These are phyloP conservation scores for Synanthedon myopaeformis DNA, from an alignment of 2,888 invertebrate species.

Conservation along the genomic window DNA sequence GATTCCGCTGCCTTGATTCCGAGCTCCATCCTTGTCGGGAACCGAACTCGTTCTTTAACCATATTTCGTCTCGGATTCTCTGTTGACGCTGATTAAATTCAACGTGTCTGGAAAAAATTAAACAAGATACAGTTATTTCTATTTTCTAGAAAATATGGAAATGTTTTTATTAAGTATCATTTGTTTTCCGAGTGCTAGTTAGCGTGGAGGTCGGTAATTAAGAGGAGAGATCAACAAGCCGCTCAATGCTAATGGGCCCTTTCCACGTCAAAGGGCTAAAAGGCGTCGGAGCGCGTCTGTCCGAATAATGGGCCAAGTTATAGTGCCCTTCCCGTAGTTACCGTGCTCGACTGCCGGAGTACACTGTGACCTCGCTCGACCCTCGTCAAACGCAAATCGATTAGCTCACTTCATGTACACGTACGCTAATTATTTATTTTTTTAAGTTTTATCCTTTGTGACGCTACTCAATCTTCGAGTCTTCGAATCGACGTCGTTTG, in stretches of 20 bases:
- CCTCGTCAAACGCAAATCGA: conserved; percentile 63
- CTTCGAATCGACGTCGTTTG: conserved; percentile 29
- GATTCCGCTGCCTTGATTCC: conserved; percentile 55
- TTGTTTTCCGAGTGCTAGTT: conserved; percentile 20
- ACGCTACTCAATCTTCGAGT: conserved; percentile 21
- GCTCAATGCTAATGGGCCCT: conserved; percentile 63
- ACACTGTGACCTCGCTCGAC: conserved; percentile 50
- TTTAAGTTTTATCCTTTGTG: conserved; percentile 31
- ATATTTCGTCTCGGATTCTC: conserved; percentile 34
- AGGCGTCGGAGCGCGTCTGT: conserved; percentile 63
- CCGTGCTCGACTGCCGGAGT: conserved; percentile 20
- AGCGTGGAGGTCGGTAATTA: conserved; percentile 60
- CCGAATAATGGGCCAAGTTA: conserved; percentile 61
- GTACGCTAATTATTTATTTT: conserved; percentile 55
- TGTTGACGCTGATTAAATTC: conserved; percentile 45
- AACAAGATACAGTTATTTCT: conserved; percentile 5
- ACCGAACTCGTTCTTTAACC: conserved; percentile 45
- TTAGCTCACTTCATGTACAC: conserved; percentile 44
- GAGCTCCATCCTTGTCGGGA: conserved; percentile 32
- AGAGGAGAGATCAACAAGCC: conserved; percentile 62
- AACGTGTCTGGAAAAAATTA: conserved; percentile 22
- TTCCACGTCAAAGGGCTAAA: conserved; percentile 65
- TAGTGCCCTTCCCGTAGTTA: conserved; percentile 30
- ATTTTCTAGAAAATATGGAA: background rate
- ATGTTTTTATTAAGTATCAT: conserved; percentile 6